These are phyloP conservation scores for Myotis daubentonii DNA, from an alignment of 2,797 vertebrate genomes.

Conservation along the genomic window DNA sequence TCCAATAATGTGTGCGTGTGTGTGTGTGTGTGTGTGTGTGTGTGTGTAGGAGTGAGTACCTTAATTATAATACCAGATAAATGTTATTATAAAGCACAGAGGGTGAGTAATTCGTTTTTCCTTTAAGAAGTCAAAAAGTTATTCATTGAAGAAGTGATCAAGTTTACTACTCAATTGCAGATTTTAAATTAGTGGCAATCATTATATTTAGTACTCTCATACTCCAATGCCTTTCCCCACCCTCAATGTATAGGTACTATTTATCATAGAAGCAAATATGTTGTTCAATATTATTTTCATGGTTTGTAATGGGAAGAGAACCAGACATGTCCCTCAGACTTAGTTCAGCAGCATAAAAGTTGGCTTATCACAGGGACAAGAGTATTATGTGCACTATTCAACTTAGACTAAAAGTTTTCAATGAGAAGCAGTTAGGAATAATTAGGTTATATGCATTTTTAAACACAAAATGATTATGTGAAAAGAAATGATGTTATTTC, in stretches of 20 bases:
- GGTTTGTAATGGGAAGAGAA: neutral
- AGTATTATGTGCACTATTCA: neutral
- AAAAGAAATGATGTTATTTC: neutral
- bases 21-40: no score
- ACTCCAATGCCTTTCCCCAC: neutral
- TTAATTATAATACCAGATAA: conserved; percentile 5
- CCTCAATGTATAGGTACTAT: neutral
- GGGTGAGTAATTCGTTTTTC: neutral
- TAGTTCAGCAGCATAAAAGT: neutral
- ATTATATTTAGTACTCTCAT: neutral
- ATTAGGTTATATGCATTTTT: conserved; percentile 27
- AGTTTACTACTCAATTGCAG: neutral
- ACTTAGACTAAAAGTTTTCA: neutral
- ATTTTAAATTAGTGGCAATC: conserved; percentile 8
- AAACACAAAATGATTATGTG: conserved; percentile 5
- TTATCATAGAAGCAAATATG: neutral
- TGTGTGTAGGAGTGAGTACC: neutral
- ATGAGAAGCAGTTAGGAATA: neutral
- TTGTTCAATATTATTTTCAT: neutral
- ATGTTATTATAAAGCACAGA: conserved; percentile 6
- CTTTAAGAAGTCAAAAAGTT: conserved; percentile 7
- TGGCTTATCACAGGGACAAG: neutral
- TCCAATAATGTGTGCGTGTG: neutral
- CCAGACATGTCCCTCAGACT: neutral
- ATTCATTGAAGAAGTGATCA: neutral